These are phyloP conservation scores for Cottus gobio DNA, from an alignment of 2,113 vertebrate species.

Conservation along the genomic window DNA sequence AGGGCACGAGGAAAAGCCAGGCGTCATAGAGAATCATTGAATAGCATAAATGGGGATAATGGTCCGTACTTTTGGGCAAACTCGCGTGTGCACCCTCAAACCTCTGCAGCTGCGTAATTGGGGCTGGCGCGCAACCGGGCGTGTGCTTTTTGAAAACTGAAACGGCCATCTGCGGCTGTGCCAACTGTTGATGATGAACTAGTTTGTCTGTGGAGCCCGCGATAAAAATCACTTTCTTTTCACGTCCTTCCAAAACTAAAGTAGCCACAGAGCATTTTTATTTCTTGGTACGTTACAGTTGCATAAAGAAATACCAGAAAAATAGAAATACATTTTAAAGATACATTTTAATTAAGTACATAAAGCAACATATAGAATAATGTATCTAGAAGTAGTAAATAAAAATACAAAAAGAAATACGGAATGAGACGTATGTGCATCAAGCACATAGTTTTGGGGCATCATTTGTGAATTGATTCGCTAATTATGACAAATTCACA, in stretches of 20 bases:
- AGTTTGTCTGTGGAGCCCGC: constrained; percentile 3
- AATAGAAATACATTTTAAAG: neutral
- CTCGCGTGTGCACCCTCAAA: neutral
- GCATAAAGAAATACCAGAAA: neutral
- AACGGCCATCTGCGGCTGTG: neutral
- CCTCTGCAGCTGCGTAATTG: constrained; percentile 17
- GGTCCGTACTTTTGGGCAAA: constrained; percentile 19
- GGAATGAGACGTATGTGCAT: neutral
- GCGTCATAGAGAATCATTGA: neutral
- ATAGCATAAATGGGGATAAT: constrained; percentile 3
- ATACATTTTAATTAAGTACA: neutral
- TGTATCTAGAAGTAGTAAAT: neutral
- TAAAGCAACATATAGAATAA: neutral
- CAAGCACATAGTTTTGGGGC: neutral
- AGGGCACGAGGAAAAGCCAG: neutral
- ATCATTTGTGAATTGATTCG: neutral
- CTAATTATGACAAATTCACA: neutral
- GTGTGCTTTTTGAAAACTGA: constrained; percentile 2
- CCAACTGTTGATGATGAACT: constrained; percentile 14
- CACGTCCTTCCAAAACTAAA: neutral
- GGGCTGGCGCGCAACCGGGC: neutral
- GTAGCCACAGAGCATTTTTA: constrained; percentile 3
- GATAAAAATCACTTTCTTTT: neutral
- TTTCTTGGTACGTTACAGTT: neutral
- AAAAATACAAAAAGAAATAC: neutral